phyloP scores from a whole-genome alignment of 2,113 vertebrate species.

The Gymnocephalus cernua region DNA sequence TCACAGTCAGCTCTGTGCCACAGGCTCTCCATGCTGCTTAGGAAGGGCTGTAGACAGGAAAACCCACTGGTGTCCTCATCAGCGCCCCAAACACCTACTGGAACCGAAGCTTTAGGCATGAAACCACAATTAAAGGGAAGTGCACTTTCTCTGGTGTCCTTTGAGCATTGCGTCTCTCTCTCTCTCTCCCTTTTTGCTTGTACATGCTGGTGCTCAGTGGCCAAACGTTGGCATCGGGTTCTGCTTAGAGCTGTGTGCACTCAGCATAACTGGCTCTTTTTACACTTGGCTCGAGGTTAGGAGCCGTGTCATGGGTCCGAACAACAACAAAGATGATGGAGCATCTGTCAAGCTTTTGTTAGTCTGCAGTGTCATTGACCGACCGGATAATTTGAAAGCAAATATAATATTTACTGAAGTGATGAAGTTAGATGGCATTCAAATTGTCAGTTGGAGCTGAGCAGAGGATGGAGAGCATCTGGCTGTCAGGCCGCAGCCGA shows the following conservation, averaged over 20 bases:
- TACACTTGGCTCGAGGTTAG: constrained; percentile 19
- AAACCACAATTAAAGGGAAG: constrained; percentile 60
- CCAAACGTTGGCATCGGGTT: constrained; percentile 7
- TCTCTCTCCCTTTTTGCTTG: not conserved
- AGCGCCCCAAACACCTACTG: constrained; percentile 38
- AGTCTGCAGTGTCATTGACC: not conserved
- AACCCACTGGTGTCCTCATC: constrained; percentile 45
- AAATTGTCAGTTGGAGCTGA: not conserved
- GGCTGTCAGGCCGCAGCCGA: no score
- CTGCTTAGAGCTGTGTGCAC: constrained; percentile 13
- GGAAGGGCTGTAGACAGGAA: constrained; percentile 12
- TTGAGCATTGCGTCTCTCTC: constrained; percentile 12
- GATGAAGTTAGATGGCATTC: not conserved
- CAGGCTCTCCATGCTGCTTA: constrained; percentile 19
- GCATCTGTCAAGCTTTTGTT: not conserved
- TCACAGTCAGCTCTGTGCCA: constrained; percentile 43
- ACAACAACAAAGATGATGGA: not conserved
- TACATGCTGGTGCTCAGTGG: not conserved
- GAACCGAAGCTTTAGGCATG: constrained; percentile 46
- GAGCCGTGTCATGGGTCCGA: not conserved
- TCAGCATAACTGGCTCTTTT: constrained; percentile 32
- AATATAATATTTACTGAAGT: not conserved
- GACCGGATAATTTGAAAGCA: not conserved
- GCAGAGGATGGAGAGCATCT: not conserved
- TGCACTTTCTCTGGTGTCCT: constrained; percentile 31